phyloP scores from a whole-genome alignment of 2,888 invertebrate species.

The Phymatocera aterrima region DNA sequence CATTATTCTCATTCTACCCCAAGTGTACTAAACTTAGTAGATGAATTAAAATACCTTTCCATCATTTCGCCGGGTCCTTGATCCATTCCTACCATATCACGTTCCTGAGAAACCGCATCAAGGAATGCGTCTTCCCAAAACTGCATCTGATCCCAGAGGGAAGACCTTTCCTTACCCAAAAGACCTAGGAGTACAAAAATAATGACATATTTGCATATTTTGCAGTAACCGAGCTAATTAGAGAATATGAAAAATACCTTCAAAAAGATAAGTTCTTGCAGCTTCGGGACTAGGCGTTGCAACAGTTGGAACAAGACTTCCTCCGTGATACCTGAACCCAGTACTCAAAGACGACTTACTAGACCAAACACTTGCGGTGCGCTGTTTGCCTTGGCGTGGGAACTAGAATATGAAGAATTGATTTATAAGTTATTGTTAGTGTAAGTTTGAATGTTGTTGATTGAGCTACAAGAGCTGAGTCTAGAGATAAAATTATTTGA shows the following conservation, averaged over 20 bases:
- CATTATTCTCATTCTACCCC: constrained; percentile 51
- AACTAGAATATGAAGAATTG: constrained; percentile 75
- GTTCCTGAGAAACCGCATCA: constrained; percentile 97
- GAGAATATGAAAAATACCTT: constrained; percentile 80
- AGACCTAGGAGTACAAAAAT: constrained; percentile 69
- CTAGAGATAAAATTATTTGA: not conserved
- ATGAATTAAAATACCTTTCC: constrained; percentile 81
- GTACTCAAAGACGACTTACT: constrained; percentile 90
- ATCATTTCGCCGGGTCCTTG: constrained; percentile 99
- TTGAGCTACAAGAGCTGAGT: no score
- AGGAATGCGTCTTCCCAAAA: constrained; percentile 99
- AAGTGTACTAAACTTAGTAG: not conserved
- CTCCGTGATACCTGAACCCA: constrained; percentile 91
- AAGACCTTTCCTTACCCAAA: constrained; percentile 86
- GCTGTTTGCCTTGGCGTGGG: constrained; percentile 84
- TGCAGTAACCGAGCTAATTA: not conserved
- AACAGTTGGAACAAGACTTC: constrained; percentile 86
- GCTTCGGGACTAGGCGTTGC: constrained; percentile 92
- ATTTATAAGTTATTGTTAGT: not conserved
- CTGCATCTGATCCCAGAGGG: constrained; percentile 99
- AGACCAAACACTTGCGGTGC: constrained; percentile 94
- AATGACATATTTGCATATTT: not conserved
- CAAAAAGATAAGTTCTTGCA: constrained; percentile 93
- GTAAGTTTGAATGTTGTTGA: not conserved
- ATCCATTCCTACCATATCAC: constrained; percentile 99